Conservation (phyloP, 2,888 invertebrate species). For the Leptopilina drosophilae region DNA sequence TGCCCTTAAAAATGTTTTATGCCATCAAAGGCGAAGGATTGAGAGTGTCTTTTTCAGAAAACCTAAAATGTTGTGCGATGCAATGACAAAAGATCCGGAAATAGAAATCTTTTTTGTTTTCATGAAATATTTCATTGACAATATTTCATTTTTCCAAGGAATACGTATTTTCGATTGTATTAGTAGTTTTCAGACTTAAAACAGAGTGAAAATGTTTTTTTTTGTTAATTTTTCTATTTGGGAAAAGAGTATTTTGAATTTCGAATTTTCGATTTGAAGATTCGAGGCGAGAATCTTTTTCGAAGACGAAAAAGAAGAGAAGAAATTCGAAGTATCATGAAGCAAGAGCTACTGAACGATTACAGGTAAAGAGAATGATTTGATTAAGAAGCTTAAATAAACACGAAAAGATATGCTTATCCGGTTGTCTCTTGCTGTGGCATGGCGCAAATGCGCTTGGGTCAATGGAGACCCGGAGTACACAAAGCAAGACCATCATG, state of each 20-base stretch:
- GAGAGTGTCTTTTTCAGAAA: not conserved
- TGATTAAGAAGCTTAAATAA: conserved; percentile 17
- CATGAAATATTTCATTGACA: too few species aligned
- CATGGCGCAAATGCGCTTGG: conserved; percentile 8
- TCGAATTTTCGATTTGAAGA: too few species aligned
- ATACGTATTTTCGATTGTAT: too few species aligned
- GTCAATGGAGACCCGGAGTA: conserved; percentile 19
- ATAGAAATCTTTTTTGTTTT: not conserved
- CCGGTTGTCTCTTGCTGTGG: conserved; percentile 22
- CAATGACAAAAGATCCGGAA: not conserved
- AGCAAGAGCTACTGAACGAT: not conserved
- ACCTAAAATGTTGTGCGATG: not conserved
- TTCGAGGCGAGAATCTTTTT: too few species aligned
- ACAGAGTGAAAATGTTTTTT: too few species aligned
- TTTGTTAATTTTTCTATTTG: too few species aligned
- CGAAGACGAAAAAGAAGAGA: too few species aligned
- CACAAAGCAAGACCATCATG: conserved; percentile 19
- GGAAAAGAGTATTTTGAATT: too few species aligned
- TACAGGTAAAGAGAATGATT: not conserved
- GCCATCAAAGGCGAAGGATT: conserved; percentile 4
- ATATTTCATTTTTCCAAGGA: too few species aligned
- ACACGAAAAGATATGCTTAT: conserved; percentile 11
- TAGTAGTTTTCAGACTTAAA: too few species aligned
- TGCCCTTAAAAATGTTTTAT: not conserved
- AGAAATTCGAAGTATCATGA: not conserved